Conservation (phyloP, 2,797 vertebrate genomes). For the Mus caroli region DNA sequence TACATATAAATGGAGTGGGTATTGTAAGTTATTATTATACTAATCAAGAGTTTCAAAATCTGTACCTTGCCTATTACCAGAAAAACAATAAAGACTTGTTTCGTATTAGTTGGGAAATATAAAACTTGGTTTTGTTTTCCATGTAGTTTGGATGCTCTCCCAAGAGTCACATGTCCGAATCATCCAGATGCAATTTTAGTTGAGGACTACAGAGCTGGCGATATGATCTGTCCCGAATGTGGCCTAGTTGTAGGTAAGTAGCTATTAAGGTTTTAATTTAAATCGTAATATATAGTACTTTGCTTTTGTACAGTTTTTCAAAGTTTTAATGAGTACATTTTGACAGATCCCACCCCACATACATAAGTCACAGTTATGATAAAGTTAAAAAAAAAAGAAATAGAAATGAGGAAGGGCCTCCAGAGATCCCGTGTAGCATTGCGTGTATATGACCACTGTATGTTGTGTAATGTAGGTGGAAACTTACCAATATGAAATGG, state of each 20-base stretch:
- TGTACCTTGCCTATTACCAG: slow-evolving; percentile 37
- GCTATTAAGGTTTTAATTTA: slow-evolving; percentile 47
- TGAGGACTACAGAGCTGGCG: slow-evolving; percentile 99
- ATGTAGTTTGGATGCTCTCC: slow-evolving; percentile 92
- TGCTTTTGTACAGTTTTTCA: slow-evolving; percentile 54
- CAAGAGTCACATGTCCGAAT: slow-evolving; percentile 97
- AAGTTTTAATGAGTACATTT: slow-evolving; percentile 55
- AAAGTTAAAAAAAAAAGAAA: neutral
- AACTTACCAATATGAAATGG: slow-evolving; percentile 11
- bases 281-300: slow-evolving; percentile 42
- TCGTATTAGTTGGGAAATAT: slow-evolving; percentile 44
- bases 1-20: slow-evolving; percentile 7
- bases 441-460: neutral
- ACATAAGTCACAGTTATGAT: slow-evolving; percentile 52
- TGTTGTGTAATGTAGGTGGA: neutral
- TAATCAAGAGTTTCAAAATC: slow-evolving; percentile 46
- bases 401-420: neutral
- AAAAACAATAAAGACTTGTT: neutral
- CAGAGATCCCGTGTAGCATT: slow-evolving; percentile 11
- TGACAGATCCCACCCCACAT: neutral
- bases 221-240: slow-evolving; percentile 99
- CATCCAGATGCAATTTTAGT: slow-evolving; percentile 98
- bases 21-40: slow-evolving; percentile 1
- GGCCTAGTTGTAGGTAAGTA: slow-evolving; percentile 97
- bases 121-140: slow-evolving; percentile 54